Conservation (phyloP, 2,113 vertebrate species). For the Verasper variegatus region DNA sequence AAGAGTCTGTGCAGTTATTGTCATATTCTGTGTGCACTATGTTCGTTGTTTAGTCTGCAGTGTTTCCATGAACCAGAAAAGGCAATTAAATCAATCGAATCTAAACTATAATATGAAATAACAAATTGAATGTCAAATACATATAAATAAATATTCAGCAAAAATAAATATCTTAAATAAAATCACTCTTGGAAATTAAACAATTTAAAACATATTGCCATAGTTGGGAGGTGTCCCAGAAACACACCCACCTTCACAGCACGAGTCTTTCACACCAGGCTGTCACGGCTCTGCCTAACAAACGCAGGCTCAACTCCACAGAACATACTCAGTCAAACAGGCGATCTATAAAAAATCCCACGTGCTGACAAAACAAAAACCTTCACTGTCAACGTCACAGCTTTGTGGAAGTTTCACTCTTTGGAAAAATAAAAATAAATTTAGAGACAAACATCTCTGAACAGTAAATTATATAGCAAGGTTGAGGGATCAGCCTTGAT, state of each 20-base stretch:
- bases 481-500: background rate
- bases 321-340: background rate
- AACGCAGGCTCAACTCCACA: background rate
- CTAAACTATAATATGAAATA: conserved; percentile 56
- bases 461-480: background rate
- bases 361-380: conserved; percentile 9
- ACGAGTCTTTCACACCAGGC: background rate
- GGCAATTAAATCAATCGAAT: conserved; percentile 44
- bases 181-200: conserved; percentile 41
- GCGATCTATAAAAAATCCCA: background rate
- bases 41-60: conserved; percentile 2
- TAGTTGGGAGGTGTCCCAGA: conserved; percentile 33
- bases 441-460: background rate
- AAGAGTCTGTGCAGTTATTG: no score
- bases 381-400: background rate
- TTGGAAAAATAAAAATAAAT: conserved; percentile 22
- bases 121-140: conserved; percentile 45
- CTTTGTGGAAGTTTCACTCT: conserved; percentile 26
- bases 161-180: conserved; percentile 73
- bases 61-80: conserved; percentile 13
- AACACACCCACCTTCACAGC: conserved; percentile 15
- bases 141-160: conserved; percentile 45
- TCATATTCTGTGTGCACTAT: background rate
- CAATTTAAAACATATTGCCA: conserved; percentile 43
- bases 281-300: background rate